These are phyloP conservation scores for Pantala flavescens DNA, from an alignment of 1,140 invertebrate genomes.

Conservation along the genomic window DNA sequence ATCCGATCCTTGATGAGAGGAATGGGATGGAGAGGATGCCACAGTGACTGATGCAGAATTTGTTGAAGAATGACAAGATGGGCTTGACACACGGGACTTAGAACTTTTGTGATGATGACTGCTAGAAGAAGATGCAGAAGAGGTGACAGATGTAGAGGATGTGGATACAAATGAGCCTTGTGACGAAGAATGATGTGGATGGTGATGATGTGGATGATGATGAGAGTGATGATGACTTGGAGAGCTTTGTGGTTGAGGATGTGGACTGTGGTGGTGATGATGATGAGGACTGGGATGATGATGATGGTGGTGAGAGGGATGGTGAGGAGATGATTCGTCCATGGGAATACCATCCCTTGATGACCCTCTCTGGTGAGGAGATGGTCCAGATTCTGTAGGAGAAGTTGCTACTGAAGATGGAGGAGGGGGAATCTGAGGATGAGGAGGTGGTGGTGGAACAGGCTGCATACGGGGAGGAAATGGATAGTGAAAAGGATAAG, in stretches of 20 bases:
- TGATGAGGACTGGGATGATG: constrained; percentile 34
- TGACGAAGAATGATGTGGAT: background rate
- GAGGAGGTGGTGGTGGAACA: constrained; percentile 46
- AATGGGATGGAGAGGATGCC: background rate
- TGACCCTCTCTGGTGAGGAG: constrained; percentile 35
- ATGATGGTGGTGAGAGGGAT: constrained; percentile 38
- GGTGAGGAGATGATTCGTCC: constrained; percentile 38
- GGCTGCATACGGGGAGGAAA: constrained; percentile 53
- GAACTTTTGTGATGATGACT: constrained; percentile 2
- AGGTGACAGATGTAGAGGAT: background rate
- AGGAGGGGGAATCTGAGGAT: constrained; percentile 22
- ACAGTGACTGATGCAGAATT: background rate
- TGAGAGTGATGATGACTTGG: constrained; percentile 27
- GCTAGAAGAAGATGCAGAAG: background rate
- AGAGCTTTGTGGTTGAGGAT: constrained; percentile 37
- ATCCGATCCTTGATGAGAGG: background rate
- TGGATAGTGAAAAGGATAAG: constrained; percentile 27
- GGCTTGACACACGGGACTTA: constrained; percentile 12
- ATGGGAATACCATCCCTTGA: constrained; percentile 22
- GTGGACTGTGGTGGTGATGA: constrained; percentile 34
- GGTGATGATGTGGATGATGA: constrained; percentile 11
- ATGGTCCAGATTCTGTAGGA: constrained; percentile 48
- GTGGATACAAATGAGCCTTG: background rate
- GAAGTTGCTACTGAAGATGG: constrained; percentile 20
- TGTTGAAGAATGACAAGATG: constrained; percentile 2